Evolutionary conservation across 2,888 invertebrate genomes (phyloP).

Genomic region (Machimus rusticus): DNA sequence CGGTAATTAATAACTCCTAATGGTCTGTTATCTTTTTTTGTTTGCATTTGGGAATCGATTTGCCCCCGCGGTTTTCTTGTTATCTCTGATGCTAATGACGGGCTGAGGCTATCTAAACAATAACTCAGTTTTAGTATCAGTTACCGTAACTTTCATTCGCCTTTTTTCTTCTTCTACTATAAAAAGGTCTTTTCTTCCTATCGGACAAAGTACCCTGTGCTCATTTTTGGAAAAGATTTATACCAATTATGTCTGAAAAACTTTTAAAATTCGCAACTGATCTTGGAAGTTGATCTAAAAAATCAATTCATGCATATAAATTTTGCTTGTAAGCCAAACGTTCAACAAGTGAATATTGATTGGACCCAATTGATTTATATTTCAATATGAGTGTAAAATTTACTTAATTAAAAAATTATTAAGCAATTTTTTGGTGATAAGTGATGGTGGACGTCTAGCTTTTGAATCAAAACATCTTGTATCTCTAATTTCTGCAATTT

Average conservation of each 20-base stretch:
- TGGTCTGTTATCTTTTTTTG: background rate
- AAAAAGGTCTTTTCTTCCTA: background rate
- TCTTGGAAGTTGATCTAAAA: background rate
- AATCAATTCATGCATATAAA: background rate
- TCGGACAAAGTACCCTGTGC: background rate
- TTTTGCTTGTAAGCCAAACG: background rate
- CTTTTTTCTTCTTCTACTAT: background rate
- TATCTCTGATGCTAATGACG: background rate
- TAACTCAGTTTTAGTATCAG: background rate
- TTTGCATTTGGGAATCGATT: background rate
- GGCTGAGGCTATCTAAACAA: background rate
- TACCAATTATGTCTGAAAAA: background rate
- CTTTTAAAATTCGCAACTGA: background rate
- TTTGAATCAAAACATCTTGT: too few relatives aligned
- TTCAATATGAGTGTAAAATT: background rate
- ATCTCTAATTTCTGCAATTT: too few relatives aligned
- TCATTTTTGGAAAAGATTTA: background rate
- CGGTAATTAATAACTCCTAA: background rate
- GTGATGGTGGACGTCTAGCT: too few relatives aligned
- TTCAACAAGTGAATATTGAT: background rate
- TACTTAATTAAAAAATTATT: too few relatives aligned
- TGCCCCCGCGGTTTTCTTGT: background rate
- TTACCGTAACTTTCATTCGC: background rate
- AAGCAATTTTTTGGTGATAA: too few relatives aligned
- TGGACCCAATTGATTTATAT: background rate